These are phyloP conservation scores for Unio pictorum DNA, from an alignment of 2,888 invertebrate species.

Conservation along the genomic window DNA sequence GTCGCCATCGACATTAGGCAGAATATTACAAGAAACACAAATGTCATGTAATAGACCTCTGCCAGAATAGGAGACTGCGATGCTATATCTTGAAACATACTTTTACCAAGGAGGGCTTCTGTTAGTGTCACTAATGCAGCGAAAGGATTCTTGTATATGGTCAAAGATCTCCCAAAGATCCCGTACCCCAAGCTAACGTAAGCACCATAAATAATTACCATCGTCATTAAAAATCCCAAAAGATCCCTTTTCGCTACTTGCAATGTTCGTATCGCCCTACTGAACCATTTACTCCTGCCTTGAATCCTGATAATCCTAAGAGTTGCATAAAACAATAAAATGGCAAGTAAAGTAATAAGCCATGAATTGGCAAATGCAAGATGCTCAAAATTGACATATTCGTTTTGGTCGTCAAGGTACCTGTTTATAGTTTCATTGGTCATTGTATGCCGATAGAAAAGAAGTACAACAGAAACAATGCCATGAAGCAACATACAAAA, in stretches of 20 bases:
- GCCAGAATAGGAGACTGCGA: background rate
- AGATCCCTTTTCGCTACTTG: background rate
- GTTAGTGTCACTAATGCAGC: slow-evolving; percentile 4
- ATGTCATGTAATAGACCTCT: slow-evolving; percentile 4
- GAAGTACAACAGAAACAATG: too few relatives aligned
- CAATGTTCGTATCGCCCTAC: background rate
- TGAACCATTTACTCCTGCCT: slow-evolving; percentile 2
- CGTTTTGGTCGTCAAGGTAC: too few relatives aligned
- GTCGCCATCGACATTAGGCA: slow-evolving; percentile 5
- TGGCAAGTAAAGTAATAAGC: too few relatives aligned
- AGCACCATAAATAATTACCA: background rate
- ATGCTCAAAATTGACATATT: too few relatives aligned
- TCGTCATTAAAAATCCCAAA: slow-evolving; percentile 1
- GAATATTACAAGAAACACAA: slow-evolving; percentile 2
- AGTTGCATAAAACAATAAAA: background rate
- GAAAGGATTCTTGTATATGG: slow-evolving; percentile 1
- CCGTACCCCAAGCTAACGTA: slow-evolving; percentile 1
- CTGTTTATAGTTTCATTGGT: too few relatives aligned
- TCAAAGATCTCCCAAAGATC: background rate
- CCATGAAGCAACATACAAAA: too few relatives aligned
- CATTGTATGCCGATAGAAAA: too few relatives aligned
- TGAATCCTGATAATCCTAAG: slow-evolving; percentile 3
- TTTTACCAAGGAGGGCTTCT: slow-evolving; percentile 7
- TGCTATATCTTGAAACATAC: background rate
- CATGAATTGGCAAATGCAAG: too few relatives aligned